phyloP scores from a whole-genome alignment of 2,797 vertebrate genomes.

The Rhincodon typus region DNA sequence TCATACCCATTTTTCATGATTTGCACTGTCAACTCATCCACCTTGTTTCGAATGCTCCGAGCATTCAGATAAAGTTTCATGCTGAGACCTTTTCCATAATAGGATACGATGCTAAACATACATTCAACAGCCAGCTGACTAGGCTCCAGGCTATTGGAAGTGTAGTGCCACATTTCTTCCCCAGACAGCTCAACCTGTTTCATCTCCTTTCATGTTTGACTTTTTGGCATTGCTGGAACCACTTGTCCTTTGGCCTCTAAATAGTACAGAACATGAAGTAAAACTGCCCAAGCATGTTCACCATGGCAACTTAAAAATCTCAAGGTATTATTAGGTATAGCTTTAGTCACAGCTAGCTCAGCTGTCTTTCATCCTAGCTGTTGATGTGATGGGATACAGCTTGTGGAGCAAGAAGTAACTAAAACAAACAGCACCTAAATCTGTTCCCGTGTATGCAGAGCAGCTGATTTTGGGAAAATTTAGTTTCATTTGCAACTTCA shows the following conservation, averaged over 20 bases:
- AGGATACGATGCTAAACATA: neutral
- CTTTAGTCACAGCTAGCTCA: neutral
- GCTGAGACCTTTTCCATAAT: no score
- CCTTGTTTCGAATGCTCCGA: no score
- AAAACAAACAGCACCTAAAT: neutral
- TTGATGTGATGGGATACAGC: neutral
- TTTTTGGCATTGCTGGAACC: neutral
- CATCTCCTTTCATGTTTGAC: neutral
- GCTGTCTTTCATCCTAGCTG: neutral
- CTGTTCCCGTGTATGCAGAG: neutral
- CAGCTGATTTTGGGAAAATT: neutral
- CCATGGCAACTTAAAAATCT: conserved; percentile 4
- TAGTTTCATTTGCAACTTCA: neutral
- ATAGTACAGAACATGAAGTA: neutral
- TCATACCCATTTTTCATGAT: no score
- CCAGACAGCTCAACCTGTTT: neutral
- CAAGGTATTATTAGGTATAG: neutral
- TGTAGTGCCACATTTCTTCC: neutral
- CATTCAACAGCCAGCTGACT: neutral
- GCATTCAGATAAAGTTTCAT: no score
- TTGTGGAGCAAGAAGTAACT: neutral
- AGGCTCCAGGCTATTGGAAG: neutral
- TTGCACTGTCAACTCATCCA: no score
- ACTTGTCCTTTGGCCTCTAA: neutral
- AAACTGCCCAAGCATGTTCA: neutral